Percentiles rank a stretch among this genome's conserved stretches.
Conservation (phyloP, 1,140 invertebrate genomes). For the Lepidurus apus region DNA sequence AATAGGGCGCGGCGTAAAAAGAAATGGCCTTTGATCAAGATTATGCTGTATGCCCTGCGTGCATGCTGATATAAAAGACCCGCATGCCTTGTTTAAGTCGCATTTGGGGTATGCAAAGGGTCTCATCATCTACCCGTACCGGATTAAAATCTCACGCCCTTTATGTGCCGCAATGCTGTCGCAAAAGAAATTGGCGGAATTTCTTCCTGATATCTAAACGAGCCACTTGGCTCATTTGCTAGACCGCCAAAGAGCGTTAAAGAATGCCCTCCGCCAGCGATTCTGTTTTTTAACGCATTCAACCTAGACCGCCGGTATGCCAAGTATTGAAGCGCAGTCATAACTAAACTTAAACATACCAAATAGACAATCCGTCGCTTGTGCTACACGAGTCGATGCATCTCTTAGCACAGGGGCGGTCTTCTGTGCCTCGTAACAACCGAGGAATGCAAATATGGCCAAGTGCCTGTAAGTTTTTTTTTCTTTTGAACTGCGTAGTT, state of each 20-base stretch:
- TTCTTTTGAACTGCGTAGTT: neutral
- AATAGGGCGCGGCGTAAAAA: neutral
- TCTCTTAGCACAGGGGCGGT: constrained; percentile 1
- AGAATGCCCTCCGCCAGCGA: neutral
- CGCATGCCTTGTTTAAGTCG: neutral
- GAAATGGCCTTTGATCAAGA: neutral
- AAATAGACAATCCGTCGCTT: neutral
- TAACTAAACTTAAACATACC: neutral
- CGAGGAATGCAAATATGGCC: neutral
- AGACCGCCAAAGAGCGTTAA: neutral
- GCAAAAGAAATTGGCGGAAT: neutral
- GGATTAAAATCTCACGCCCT: neutral
- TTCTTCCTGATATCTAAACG: neutral
- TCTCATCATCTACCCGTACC: neutral
- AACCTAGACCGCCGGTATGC: neutral
- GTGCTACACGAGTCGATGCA: neutral
- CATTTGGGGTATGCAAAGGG: neutral
- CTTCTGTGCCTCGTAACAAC: neutral
- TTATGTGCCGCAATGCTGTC: neutral
- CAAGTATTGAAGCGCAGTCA: neutral
- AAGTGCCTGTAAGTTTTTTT: neutral
- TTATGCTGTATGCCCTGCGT: neutral
- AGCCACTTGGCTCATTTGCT: neutral
- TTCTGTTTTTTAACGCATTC: neutral
- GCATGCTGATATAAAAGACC: neutral